These are phyloP conservation scores for Eupithecia abbreviata DNA, from an alignment of 2,888 invertebrate species.

Conservation along the genomic window DNA sequence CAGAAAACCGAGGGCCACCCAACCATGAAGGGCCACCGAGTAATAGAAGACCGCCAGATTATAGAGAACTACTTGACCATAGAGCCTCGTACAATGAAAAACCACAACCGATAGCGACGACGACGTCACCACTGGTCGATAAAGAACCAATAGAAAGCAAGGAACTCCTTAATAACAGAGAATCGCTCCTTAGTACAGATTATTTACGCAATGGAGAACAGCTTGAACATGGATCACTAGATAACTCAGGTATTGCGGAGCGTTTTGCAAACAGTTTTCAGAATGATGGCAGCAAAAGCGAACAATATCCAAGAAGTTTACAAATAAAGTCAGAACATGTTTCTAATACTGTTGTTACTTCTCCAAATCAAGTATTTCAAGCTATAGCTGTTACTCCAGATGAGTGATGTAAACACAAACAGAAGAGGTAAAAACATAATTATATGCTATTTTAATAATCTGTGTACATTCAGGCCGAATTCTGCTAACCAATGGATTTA, in stretches of 20 bases:
- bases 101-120: not conserved
- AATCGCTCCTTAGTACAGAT: not conserved
- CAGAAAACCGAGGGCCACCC: not conserved
- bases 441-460: not conserved
- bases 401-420: not conserved
- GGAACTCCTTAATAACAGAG: not conserved
- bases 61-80: not conserved
- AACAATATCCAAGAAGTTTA: conserved; percentile 1
- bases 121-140: not conserved
- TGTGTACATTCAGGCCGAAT: not conserved
- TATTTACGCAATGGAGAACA: not conserved
- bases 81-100: not conserved
- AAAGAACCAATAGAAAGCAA: not conserved
- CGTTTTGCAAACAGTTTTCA: not conserved
- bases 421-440: not conserved
- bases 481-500: no score
- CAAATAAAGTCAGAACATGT: not conserved
- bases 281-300: not conserved
- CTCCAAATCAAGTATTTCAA: conserved; percentile 2
- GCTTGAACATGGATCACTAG: not conserved
- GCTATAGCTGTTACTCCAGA: conserved; percentile 5
- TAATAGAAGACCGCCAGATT: not conserved
- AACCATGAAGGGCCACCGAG: no score
- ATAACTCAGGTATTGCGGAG: not conserved
- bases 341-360: not conserved